Conservation (phyloP, 2,797 vertebrate genomes). For the Manis javanica region DNA sequence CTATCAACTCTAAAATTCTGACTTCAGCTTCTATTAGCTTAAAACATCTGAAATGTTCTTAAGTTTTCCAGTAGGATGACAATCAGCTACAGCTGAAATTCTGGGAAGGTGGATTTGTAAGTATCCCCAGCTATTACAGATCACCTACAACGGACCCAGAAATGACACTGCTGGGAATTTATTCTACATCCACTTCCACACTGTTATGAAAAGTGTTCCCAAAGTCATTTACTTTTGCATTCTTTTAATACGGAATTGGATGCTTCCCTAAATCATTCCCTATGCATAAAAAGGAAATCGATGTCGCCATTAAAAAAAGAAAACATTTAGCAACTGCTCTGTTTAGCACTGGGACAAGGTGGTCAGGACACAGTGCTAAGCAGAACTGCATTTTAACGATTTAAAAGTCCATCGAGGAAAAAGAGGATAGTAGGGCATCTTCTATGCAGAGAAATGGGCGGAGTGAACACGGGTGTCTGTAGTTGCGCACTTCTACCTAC, state of each 20-base stretch:
- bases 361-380: too few relatives aligned
- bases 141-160: neutral
- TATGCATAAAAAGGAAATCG: too few relatives aligned
- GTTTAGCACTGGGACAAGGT: neutral
- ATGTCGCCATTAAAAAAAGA: neutral
- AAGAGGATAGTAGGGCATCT: accelerated
- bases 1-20: neutral
- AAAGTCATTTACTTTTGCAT: neutral
- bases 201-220: neutral
- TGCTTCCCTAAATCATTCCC: too few relatives aligned
- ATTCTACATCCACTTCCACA: too few relatives aligned
- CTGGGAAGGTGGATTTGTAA: neutral
- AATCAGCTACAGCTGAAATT: neutral
- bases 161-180: neutral
- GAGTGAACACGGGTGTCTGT: accelerated
- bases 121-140: neutral
- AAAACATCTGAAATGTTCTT: neutral
- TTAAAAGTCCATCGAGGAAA: too few relatives aligned
- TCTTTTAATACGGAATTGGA: neutral
- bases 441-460: neutral
- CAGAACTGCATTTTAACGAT: neutral
- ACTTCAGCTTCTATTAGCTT: neutral
- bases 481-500: neutral
- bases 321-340: neutral
- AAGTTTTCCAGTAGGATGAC: neutral